Conservation (phyloP, 2,113 vertebrate species). For the Salminus brasiliensis region DNA sequence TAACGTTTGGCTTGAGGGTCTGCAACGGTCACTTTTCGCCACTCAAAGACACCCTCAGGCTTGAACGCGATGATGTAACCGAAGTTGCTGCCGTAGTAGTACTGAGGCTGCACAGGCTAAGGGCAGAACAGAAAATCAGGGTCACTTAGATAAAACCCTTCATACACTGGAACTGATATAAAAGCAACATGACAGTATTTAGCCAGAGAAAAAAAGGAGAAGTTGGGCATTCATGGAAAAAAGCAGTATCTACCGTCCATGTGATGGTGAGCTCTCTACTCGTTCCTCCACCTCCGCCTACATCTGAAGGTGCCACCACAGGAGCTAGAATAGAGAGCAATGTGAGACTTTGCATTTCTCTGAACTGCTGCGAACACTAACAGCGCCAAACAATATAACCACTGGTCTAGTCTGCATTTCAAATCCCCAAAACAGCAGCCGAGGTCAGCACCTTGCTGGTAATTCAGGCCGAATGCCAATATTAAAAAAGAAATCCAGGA, state of each 20-base stretch:
- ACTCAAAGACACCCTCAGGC: constrained; percentile 78
- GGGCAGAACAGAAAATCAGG: constrained; percentile 19
- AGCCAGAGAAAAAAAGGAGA: constrained; percentile 26
- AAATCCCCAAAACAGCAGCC: constrained; percentile 62
- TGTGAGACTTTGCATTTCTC: constrained; percentile 56
- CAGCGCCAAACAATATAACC: constrained; percentile 64
- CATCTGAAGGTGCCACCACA: constrained; percentile 92
- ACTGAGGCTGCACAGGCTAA: constrained; percentile 91
- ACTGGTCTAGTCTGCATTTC: constrained; percentile 47
- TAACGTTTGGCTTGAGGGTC: constrained; percentile 86
- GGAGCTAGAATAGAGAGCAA: constrained; percentile 82
- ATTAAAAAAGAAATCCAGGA: neutral
- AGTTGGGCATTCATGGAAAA: neutral
- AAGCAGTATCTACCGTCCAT: constrained; percentile 82
- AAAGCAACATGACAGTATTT: neutral
- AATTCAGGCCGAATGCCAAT: neutral
- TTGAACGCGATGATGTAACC: constrained; percentile 96
- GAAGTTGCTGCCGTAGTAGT: constrained; percentile 93
- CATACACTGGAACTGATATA: neutral
- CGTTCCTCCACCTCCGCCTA: constrained; percentile 89
- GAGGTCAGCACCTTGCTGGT: constrained; percentile 67
- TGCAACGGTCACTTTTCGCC: constrained; percentile 88
- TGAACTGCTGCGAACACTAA: constrained; percentile 38
- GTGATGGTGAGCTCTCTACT: constrained; percentile 93
- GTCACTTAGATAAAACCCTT: neutral